Evolutionary conservation across 2,797 vertebrate genomes (phyloP).

Genomic region (Clarias laeviceps): DNA sequence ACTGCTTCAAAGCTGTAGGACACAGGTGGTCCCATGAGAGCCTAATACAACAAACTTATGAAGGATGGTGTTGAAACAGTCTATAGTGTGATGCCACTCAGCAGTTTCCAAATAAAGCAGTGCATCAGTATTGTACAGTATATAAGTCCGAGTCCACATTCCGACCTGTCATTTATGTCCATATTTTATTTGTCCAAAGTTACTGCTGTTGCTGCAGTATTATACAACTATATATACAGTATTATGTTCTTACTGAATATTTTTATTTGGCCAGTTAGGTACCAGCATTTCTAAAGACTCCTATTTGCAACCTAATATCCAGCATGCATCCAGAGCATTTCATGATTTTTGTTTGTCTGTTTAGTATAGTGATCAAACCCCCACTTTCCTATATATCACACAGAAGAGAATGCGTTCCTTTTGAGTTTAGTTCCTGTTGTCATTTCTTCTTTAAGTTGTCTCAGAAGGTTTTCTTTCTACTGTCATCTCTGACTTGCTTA

Average conservation of each 20-base stretch:
- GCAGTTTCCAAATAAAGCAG: constrained; percentile 10
- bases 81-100: neutral
- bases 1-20: neutral
- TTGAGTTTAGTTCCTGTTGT: neutral
- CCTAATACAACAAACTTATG: neutral
- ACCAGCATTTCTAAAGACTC: neutral
- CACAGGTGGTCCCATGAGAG: neutral
- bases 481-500: neutral
- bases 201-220: neutral
- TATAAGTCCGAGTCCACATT: neutral
- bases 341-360: neutral
- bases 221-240: too few relatives aligned
- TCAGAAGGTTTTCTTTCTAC: neutral
- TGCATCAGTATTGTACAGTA: neutral
- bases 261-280: neutral
- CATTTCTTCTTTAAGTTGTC: neutral
- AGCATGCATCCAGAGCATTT: neutral
- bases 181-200: neutral
- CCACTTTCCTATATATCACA: neutral
- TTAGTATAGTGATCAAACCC: neutral
- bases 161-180: neutral
- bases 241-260: neutral
- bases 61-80: neutral
- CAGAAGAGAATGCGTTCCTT: neutral
- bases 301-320: neutral